Conservation (phyloP, 1,140 invertebrate genomes). For the Spodoptera frugiperda region DNA sequence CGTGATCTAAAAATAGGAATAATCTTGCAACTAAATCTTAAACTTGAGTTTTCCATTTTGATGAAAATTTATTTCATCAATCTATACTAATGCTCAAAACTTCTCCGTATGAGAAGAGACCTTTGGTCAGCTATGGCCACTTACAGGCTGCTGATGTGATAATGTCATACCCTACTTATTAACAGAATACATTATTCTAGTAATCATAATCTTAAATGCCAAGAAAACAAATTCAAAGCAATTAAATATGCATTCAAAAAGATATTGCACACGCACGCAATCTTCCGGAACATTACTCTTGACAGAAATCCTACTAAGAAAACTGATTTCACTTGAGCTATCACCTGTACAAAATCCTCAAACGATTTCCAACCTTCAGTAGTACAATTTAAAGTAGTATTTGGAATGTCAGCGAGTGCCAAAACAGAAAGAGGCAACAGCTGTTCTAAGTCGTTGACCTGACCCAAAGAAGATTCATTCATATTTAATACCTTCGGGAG, state of each 20-base stretch:
- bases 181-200: background rate
- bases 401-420: background rate
- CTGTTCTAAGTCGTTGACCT: conserved; percentile 37
- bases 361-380: background rate
- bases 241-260: conserved; percentile 3
- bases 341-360: background rate
- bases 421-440: conserved; percentile 20
- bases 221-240: background rate
- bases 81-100: no score
- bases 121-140: no score
- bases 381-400: background rate
- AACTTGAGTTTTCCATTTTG: no score
- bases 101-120: no score
- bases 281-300: conserved; percentile 9
- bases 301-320: background rate
- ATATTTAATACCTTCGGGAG: conserved; percentile 38
- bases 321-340: conserved; percentile 24
- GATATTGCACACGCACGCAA: background rate
- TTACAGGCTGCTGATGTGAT: no score
- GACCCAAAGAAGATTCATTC: conserved; percentile 43
- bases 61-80: no score
- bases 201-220: background rate
- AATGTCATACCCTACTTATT: no score
- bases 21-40: background rate
- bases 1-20: background rate